Conservation (phyloP, 2,888 invertebrate species). For the Acrocyrtus sp. region DNA sequence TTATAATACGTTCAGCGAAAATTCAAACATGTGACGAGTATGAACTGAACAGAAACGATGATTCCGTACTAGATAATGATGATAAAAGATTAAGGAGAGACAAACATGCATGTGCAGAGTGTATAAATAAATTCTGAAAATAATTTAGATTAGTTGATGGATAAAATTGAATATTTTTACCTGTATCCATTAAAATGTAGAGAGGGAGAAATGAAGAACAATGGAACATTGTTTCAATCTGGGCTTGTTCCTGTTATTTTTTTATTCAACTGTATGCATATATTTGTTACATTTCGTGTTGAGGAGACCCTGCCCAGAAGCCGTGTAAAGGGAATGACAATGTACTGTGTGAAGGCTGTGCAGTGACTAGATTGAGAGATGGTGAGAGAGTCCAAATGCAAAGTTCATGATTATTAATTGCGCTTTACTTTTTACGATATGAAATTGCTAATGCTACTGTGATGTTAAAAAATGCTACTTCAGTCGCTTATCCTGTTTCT, state of each 20-base stretch:
- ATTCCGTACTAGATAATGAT: too few species aligned
- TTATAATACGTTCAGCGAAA: constrained; percentile 30
- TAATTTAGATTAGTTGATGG: constrained; percentile 27
- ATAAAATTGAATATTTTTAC: constrained; percentile 16
- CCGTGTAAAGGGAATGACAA: constrained; percentile 22
- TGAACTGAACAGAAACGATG: constrained; percentile 52
- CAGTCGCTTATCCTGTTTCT: too few species aligned
- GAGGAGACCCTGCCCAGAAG: constrained; percentile 32
- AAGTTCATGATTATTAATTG: constrained; percentile 31
- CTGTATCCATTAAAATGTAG: constrained; percentile 15
- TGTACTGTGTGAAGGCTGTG: too few species aligned
- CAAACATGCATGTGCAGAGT: too few species aligned
- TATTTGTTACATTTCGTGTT: neutral
- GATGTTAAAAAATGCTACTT: too few species aligned
- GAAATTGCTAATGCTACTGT: too few species aligned
- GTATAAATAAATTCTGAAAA: too few species aligned
- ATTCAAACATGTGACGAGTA: constrained; percentile 45
- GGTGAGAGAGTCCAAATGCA: too few species aligned
- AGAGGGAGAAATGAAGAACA: constrained; percentile 43
- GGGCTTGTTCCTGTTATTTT: constrained; percentile 46
- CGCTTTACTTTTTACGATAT: too few species aligned
- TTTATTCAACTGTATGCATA: constrained; percentile 17
- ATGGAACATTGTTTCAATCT: constrained; percentile 59
- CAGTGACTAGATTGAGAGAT: constrained; percentile 1
- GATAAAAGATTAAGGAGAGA: constrained; percentile 36